A percentile compares a stretch with the other conserved stretches of the same genome.
Conservation (phyloP, 2,113 vertebrate genomes). For the Phocoena sinus region DNA sequence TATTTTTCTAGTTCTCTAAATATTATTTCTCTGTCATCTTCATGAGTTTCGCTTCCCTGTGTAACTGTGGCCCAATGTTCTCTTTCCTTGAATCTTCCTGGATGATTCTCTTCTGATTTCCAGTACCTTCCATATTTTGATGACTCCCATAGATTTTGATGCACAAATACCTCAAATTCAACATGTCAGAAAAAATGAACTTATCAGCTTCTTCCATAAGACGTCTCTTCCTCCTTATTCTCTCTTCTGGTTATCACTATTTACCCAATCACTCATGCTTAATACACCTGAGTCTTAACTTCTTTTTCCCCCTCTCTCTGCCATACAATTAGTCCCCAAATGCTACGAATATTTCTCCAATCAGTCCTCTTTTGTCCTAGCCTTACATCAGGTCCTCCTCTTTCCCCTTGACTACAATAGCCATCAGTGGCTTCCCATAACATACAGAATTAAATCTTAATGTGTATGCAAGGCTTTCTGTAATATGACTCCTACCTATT, state of each 20-base stretch:
- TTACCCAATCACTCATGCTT: neutral
- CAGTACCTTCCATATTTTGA: neutral
- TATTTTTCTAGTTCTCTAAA: neutral
- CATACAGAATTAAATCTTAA: neutral
- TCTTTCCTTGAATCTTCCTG: neutral
- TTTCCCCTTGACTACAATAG: neutral
- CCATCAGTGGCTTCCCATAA: neutral
- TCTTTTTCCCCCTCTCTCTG: neutral
- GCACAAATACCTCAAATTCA: neutral
- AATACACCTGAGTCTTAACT: neutral
- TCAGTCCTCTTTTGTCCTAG: neutral
- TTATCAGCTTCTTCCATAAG: neutral
- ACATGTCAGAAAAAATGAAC: neutral
- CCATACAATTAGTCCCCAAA: neutral
- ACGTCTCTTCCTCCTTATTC: neutral
- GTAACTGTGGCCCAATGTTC: neutral
- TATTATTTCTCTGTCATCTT: neutral
- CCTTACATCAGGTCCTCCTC: neutral
- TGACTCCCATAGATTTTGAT: neutral
- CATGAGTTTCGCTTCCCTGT: neutral
- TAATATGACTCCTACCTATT: neutral
- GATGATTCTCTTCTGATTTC: neutral
- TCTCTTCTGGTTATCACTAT: neutral
- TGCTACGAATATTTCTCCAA: neutral
- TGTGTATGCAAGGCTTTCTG: neutral